These are phyloP conservation scores for Odocoileus hemionus DNA, from an alignment of 2,113 vertebrate genomes.

Conservation along the genomic window DNA sequence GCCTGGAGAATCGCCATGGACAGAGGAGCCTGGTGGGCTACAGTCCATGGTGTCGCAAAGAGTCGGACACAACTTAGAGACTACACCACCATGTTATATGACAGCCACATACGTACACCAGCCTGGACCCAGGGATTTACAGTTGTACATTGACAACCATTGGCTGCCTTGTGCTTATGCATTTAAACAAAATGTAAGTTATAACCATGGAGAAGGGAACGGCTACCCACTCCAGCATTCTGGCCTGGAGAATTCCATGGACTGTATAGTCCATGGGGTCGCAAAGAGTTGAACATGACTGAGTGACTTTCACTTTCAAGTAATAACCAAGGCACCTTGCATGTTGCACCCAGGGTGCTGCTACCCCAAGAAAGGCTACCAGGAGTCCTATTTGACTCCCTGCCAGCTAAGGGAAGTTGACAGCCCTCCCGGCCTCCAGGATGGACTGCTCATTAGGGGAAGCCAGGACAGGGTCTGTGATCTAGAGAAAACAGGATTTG, in stretches of 20 bases:
- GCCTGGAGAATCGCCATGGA: not conserved
- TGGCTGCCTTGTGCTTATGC: rapidly evolving
- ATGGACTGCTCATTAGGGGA: not conserved
- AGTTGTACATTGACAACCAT: not conserved
- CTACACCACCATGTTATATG: not conserved
- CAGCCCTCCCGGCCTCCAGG: rapidly evolving
- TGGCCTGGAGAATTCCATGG: not conserved
- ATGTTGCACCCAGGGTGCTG: rapidly evolving
- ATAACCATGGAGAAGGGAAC: not conserved
- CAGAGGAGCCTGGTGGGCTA: not conserved
- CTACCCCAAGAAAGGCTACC: not conserved
- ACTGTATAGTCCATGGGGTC: not conserved
- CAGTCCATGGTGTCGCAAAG: not conserved
- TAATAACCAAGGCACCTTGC: too few relatives aligned
- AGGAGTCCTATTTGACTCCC: not conserved
- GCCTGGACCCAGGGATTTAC: not conserved
- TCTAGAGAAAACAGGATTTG: not conserved
- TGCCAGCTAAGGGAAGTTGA: not conserved
- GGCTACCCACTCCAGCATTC: not conserved
- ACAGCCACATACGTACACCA: not conserved
- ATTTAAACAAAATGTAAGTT: not conserved
- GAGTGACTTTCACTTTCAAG: not conserved
- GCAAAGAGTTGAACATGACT: not conserved
- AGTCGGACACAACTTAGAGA: not conserved
- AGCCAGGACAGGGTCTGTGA: too few relatives aligned